Base-by-base conservation (phyloP, 1,140 invertebrate genomes). In the Rhagoletis zephyria region DNA sequence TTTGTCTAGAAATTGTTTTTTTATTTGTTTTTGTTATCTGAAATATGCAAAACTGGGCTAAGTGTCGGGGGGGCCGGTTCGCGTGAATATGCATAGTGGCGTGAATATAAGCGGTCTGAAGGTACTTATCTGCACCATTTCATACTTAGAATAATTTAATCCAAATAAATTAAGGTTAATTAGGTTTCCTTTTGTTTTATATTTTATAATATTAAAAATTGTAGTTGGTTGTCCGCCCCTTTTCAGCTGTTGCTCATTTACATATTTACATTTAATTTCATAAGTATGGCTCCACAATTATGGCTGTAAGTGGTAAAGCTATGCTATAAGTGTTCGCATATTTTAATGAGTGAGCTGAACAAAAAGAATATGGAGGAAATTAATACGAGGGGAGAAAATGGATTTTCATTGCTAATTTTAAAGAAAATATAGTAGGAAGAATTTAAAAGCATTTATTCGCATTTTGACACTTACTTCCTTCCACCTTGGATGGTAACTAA, bases 101-200 rank as follows among this genome's bases (percentile, higher is more conserved):
- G 61, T 14, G 61, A 14, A 14, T 4, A 14, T 12, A 63, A 63
- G 19, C 16, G 16, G 16, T 81, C 9, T 6, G 74, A 19, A 14
- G 67, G 67, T 74, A 14, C 67, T 74, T 19, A 42, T 40, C 67
- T 45, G 67, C 10, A 74, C 67, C 12, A 48, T n/a, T 74, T 56
- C 7, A 12, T 59, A 30, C 48, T 81, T 56, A 30, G n/a, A 12
- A 51, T 30, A 81, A 81, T 81, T 81, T 81, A 51, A 59, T 81
- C 19, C 74, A 81, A 81, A 81, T 81, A 81, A 81, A 81, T 81
- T 81, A 81, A 12, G 48, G 74, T 81, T 81, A 56, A 81, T 56
- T 30, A 81, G 7, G 48, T 56, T 81, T 56, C 4, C 74, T 51
- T 74, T 74, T 74, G 16, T n/a, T 63, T 63, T 63, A 63, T 63